These are phyloP conservation scores for Percopsis transmontana DNA, from an alignment of 2,113 vertebrate genomes.

Conservation along the genomic window DNA sequence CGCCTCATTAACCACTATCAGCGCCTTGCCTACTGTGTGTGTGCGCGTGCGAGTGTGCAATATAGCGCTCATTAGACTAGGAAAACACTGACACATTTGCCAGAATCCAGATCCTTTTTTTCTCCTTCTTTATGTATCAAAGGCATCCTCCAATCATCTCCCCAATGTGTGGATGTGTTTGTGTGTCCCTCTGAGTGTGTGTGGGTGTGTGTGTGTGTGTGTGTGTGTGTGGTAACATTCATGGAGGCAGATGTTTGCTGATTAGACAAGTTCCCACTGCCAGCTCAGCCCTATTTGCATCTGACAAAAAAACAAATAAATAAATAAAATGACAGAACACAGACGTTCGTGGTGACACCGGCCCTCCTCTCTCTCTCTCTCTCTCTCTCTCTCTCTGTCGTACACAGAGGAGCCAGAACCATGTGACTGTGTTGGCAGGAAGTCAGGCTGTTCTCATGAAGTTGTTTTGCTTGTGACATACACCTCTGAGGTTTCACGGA, in stretches of 20 bases:
- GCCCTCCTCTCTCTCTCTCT: conserved; percentile 14
- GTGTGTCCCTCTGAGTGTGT: conserved; percentile 18
- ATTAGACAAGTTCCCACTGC: conserved; percentile 72
- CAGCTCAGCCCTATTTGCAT: conserved; percentile 74
- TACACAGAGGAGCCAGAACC: conserved; percentile 20
- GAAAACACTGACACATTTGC: conserved; percentile 74
- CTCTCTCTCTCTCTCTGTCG: conserved; percentile 9
- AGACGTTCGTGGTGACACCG: conserved; percentile 58
- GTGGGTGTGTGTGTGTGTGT: conserved; percentile 15
- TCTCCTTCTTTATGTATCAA: conserved; percentile 72
- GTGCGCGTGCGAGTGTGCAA: conserved; percentile 33
- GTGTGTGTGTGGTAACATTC: conserved; percentile 35
- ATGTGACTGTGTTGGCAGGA: conserved; percentile 54
- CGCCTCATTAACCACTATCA: conserved; percentile 78
- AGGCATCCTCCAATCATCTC: conserved; percentile 75
- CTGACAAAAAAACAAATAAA: conserved; percentile 49
- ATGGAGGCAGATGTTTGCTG: conserved; percentile 81
- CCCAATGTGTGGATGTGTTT: conserved; percentile 23
- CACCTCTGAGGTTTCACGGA: conserved; percentile 47
- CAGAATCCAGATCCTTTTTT: conserved; percentile 66
- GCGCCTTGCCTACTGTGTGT: conserved; percentile 62
- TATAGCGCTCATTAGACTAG: conserved; percentile 75
- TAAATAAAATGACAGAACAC: conserved; percentile 65
- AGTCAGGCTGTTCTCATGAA: conserved; percentile 44
- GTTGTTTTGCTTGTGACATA: conserved; percentile 51